Conservation (phyloP, 2,888 invertebrate genomes). For the Caenorhabditis becei region DNA sequence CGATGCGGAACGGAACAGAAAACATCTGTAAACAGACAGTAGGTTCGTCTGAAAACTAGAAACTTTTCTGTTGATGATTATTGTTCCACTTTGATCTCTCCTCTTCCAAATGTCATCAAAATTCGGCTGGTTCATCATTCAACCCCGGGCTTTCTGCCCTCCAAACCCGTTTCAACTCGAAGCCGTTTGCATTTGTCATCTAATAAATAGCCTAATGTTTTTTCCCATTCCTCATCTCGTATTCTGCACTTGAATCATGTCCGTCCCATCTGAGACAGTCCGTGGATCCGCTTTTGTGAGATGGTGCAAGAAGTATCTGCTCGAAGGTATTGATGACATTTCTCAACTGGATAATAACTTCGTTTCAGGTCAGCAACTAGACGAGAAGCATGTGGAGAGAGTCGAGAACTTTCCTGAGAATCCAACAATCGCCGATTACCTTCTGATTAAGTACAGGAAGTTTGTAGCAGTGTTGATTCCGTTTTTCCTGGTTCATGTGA, state of each 20-base stretch:
- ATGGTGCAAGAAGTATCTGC: constrained; percentile 68
- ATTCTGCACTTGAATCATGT: constrained; percentile 2
- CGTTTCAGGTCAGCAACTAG: constrained; percentile 74
- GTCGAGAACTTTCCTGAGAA: constrained; percentile 62
- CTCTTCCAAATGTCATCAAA: background rate
- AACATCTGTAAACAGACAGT: too few relatives aligned
- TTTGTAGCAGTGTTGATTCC: constrained; percentile 74
- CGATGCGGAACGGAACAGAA: too few relatives aligned
- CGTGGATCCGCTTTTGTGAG: constrained; percentile 14
- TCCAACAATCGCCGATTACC: constrained; percentile 67
- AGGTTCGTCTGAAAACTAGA: too few relatives aligned
- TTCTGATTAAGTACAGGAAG: constrained; percentile 75
- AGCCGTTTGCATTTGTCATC: background rate
- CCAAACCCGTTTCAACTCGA: constrained; percentile 12
- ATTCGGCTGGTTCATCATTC: background rate
- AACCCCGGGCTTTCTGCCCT: background rate
- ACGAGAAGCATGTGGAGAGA: constrained; percentile 66
- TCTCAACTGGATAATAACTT: too few relatives aligned
- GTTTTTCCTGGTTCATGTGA: constrained; percentile 72
- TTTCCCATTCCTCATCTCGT: background rate
- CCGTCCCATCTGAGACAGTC: background rate
- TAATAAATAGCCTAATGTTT: background rate
- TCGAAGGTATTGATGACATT: constrained; percentile 55
- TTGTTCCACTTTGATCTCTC: too few relatives aligned
- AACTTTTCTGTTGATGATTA: too few relatives aligned